These are phyloP conservation scores for Prenolepis imparis DNA, from an alignment of 2,888 invertebrate species.

Conservation along the genomic window DNA sequence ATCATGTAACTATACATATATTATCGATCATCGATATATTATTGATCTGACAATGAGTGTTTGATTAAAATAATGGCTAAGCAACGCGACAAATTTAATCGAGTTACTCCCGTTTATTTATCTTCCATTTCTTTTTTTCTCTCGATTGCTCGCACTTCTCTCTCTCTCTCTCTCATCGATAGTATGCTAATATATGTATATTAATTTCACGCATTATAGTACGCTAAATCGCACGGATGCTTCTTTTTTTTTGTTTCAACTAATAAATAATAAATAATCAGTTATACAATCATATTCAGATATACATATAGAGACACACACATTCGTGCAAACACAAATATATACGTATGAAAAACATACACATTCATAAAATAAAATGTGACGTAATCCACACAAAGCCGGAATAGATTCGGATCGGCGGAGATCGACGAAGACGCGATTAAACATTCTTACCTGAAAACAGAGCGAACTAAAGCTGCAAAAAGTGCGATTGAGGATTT, in stretches of 20 bases:
- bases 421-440: background rate
- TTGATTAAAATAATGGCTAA: background rate
- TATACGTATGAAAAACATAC: background rate
- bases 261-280: conserved; percentile 31
- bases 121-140: conserved; percentile 14
- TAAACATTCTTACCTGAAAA: conserved; percentile 60
- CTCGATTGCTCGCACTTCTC: background rate
- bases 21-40: background rate
- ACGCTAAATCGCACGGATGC: background rate
- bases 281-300: background rate
- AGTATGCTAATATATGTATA: background rate
- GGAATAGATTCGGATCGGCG: background rate
- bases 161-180: no score
- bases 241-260: background rate
- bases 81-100: background rate
- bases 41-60: no score
- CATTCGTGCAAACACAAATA: background rate
- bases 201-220: conserved; percentile 3
- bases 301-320: background rate
- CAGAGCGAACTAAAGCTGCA: background rate
- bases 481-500: background rate
- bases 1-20: background rate
- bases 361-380: background rate
- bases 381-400: background rate
- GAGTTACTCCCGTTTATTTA: conserved; percentile 12